Evolutionary conservation across 2,113 vertebrate species (phyloP).

Genomic region (Aramus guarauna): DNA sequence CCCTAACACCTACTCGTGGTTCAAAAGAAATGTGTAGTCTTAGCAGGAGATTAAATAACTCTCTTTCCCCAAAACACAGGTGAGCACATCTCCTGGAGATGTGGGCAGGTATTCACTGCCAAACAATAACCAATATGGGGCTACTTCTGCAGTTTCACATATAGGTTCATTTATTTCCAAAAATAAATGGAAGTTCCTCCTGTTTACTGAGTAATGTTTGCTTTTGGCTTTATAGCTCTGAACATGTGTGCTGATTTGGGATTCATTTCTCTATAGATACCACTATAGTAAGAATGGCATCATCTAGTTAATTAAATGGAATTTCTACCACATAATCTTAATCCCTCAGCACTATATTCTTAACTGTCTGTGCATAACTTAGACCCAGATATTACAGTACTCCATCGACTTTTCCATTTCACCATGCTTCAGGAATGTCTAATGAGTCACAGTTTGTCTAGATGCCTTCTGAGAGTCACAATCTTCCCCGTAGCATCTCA

Average conservation of each 20-base stretch:
- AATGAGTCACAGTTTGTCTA: constrained; percentile 35
- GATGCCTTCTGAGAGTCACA: not conserved
- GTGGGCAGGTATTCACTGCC: not conserved
- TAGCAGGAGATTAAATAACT: not conserved
- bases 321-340: not conserved
- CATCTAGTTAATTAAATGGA: not conserved
- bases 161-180: not conserved
- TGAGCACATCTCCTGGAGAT: not conserved
- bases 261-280: not conserved
- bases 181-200: not conserved
- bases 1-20: not conserved
- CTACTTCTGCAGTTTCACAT: not conserved
- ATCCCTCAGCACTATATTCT: constrained; percentile 1
- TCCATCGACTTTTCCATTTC: constrained; percentile 36
- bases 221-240: not conserved
- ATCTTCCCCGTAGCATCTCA: not conserved
- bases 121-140: not conserved
- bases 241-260: not conserved
- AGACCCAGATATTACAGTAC: not conserved
- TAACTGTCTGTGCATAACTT: not conserved
- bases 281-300: not conserved
- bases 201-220: not conserved
- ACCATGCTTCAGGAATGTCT: constrained; percentile 30
- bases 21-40: not conserved
- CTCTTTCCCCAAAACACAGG: not conserved